Conservation (phyloP, 2,888 invertebrate genomes). For the Quadroppia sp. region DNA sequence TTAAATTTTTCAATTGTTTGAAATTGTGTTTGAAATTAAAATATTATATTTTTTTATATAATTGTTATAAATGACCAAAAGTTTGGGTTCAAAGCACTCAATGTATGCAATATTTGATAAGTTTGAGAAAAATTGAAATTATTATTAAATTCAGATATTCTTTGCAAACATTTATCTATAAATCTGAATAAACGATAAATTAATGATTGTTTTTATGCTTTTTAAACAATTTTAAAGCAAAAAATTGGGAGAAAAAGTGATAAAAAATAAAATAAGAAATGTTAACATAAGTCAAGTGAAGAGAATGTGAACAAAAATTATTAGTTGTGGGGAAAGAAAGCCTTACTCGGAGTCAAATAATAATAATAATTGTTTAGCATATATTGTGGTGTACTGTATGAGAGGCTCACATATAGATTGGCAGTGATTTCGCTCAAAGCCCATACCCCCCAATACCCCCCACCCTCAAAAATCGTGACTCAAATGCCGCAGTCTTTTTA, state of each 20-base stretch:
- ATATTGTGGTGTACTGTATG: background rate
- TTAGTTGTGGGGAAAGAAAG: constrained; percentile 15
- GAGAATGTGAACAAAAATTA: background rate
- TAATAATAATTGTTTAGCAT: constrained; percentile 30
- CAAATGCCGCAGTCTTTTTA: constrained; percentile 20
- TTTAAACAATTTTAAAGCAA: no score
- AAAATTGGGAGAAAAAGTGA: no score
- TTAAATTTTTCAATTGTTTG: background rate
- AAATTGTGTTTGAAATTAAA: background rate
- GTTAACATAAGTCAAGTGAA: background rate
- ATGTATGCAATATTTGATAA: no score
- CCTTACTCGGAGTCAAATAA: background rate
- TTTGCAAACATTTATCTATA: no score
- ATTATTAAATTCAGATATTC: no score
- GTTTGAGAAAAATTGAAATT: no score
- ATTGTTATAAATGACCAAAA: no score
- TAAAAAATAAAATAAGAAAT: no score
- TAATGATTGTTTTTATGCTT: no score
- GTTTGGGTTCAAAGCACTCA: background rate
- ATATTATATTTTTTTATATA: no score
- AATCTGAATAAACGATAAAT: no score
- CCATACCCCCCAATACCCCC: background rate
- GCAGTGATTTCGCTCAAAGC: background rate
- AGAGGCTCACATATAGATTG: background rate
- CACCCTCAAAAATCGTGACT: constrained; percentile 31